Percentiles rank a stretch among this genome's conserved stretches.
Evolutionary conservation across 1,140 invertebrate genomes (phyloP).

Genomic region (Drosophila triauraria): DNA sequence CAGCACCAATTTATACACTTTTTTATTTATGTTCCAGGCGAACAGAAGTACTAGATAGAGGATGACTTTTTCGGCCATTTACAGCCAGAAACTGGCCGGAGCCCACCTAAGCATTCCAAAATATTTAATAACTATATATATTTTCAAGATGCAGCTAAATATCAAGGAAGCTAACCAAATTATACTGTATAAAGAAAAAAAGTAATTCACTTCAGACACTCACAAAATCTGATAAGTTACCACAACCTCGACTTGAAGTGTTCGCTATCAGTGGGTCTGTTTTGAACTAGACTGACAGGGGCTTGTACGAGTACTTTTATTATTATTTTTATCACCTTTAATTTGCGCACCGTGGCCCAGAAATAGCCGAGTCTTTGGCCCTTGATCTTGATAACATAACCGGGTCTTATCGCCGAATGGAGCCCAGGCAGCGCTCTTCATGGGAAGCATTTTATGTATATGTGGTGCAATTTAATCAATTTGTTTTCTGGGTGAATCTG

Average conservation of each 20-base stretch:
- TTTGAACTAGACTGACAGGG: neutral
- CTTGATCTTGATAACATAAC: constrained; percentile 16
- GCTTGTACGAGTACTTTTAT: neutral
- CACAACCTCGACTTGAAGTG: no score
- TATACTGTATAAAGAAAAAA: neutral
- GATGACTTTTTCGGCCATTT: no score
- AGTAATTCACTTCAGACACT: neutral
- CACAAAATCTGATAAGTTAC: neutral
- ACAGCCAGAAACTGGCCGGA: no score
- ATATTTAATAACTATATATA: no score
- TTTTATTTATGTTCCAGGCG: no score
- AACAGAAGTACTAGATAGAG: no score
- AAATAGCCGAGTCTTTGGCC: neutral
- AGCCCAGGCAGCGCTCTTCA: neutral
- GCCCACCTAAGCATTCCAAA: no score
- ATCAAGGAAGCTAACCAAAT: no score
- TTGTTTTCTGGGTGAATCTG: constrained; percentile 23
- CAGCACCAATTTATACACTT: no score
- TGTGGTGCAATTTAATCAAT: constrained; percentile 25
- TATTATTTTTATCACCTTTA: constrained; percentile 7
- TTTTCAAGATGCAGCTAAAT: no score
- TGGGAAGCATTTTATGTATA: neutral
- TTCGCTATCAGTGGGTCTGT: neutral
- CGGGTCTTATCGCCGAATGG: constrained; percentile 5
- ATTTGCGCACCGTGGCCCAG: neutral